Conservation (phyloP, 2,888 invertebrate genomes). For the Scotopteryx bipunctaria region DNA sequence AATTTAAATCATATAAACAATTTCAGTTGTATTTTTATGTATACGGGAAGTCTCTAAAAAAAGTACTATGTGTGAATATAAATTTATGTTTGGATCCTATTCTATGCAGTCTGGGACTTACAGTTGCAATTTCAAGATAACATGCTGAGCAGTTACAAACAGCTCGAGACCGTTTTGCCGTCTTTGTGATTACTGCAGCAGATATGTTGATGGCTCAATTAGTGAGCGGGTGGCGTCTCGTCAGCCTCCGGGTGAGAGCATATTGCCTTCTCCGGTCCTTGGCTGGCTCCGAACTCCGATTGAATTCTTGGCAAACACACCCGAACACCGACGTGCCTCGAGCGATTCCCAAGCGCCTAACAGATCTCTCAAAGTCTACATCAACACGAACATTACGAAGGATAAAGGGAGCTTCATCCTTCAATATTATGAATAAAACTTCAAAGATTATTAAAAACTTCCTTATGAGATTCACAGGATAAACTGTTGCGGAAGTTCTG, state of each 20-base stretch:
- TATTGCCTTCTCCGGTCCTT: slow-evolving; percentile 49
- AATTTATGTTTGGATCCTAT: not conserved
- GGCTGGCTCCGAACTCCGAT: slow-evolving; percentile 48
- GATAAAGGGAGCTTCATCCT: slow-evolving; percentile 26
- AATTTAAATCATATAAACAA: no score
- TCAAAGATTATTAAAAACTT: slow-evolving; percentile 53
- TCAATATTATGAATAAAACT: slow-evolving; percentile 32
- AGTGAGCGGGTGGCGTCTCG: slow-evolving; percentile 49
- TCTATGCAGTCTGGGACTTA: slow-evolving; percentile 2
- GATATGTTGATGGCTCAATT: slow-evolving; percentile 64
- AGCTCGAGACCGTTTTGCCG: slow-evolving; percentile 37
- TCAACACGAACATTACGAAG: slow-evolving; percentile 42
- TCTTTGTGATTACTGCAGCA: slow-evolving; percentile 45
- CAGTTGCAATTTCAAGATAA: slow-evolving; percentile 35
- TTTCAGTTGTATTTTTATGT: no score
- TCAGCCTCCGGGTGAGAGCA: slow-evolving; percentile 45
- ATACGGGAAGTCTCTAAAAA: not conserved
- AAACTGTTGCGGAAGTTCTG: slow-evolving; percentile 59
- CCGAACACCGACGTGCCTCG: slow-evolving; percentile 28
- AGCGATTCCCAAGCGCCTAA: slow-evolving; percentile 27
- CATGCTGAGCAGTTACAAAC: slow-evolving; percentile 41
- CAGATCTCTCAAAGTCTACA: slow-evolving; percentile 32
- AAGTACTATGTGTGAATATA: not conserved
- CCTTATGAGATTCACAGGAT: slow-evolving; percentile 56
- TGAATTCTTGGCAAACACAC: slow-evolving; percentile 67